Percentiles rank a stretch among this genome's conserved stretches.
Conservation (phyloP, 2,888 invertebrate genomes). For the Nomada fabriciana region DNA sequence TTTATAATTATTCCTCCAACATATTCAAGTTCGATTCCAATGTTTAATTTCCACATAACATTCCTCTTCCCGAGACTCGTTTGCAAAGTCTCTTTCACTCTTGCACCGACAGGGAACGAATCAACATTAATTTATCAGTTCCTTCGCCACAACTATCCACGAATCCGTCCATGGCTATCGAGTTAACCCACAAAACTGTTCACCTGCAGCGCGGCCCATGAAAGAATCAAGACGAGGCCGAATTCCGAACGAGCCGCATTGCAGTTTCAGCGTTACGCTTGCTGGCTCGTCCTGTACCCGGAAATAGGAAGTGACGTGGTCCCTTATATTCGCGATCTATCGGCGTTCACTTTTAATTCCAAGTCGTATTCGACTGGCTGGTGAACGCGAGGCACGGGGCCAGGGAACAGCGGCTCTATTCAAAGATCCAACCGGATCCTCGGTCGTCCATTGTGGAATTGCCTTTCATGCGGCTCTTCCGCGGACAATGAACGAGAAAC, state of each 20-base stretch:
- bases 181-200: neutral
- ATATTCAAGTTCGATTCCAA: too few relatives aligned
- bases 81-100: too few relatives aligned
- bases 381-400: neutral
- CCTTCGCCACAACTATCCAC: neutral
- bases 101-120: too few relatives aligned
- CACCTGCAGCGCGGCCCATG: constrained; percentile 2
- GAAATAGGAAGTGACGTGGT: constrained; percentile 64
- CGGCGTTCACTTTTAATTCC: constrained; percentile 30
- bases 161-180: neutral
- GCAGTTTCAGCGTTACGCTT: constrained; percentile 39
- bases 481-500: constrained; percentile 27
- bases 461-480: constrained; percentile 67
- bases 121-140: neutral
- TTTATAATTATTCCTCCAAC: too few relatives aligned
- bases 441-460: constrained; percentile 64
- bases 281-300: constrained; percentile 60
- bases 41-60: too few relatives aligned
- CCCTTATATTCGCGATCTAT: constrained; percentile 25
- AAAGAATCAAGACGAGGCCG: constrained; percentile 23
- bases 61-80: too few relatives aligned
- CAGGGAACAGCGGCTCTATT: constrained; percentile 35
- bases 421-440: constrained; percentile 44
- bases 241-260: constrained; percentile 32
- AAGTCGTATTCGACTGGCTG: constrained; percentile 14